Conservation (phyloP, 2,888 invertebrate species). For the Ectemnius continuus region DNA sequence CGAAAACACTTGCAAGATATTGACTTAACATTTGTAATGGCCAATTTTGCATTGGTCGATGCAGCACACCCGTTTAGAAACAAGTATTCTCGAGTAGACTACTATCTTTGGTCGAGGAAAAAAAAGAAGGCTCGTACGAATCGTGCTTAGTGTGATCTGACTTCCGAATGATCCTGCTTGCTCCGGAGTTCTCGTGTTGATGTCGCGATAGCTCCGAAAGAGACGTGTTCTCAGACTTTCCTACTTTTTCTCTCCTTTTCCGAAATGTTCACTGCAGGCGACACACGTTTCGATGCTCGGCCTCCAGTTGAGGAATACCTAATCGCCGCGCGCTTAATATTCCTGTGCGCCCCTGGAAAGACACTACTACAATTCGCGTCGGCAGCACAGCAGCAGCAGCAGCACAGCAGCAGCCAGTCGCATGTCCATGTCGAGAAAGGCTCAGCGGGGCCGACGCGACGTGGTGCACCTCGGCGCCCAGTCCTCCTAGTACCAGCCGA, state of each 20-base stretch:
- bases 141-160: no score
- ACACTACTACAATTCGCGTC: constrained; percentile 48
- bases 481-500: neutral
- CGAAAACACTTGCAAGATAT: no score
- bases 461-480: neutral
- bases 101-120: no score
- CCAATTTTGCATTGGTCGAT: no score
- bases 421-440: constrained; percentile 52
- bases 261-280: constrained; percentile 48
- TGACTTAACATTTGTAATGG: no score
- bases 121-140: no score
- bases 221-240: neutral
- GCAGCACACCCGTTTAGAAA: no score
- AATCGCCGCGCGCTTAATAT: constrained; percentile 52
- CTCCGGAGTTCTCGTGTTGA: no score
- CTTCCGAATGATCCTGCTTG: no score
- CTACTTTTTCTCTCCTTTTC: constrained; percentile 27
- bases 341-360: constrained; percentile 45
- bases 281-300: constrained; percentile 53
- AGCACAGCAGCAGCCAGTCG: constrained; percentile 37
- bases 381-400: constrained; percentile 19
- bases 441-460: constrained; percentile 41
- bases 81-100: no score
- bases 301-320: constrained; percentile 56
- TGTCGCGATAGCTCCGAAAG: no score